Evolutionary conservation across 2,113 vertebrate genomes (phyloP).

Genomic region (human (Homo sapiens)): DNA sequence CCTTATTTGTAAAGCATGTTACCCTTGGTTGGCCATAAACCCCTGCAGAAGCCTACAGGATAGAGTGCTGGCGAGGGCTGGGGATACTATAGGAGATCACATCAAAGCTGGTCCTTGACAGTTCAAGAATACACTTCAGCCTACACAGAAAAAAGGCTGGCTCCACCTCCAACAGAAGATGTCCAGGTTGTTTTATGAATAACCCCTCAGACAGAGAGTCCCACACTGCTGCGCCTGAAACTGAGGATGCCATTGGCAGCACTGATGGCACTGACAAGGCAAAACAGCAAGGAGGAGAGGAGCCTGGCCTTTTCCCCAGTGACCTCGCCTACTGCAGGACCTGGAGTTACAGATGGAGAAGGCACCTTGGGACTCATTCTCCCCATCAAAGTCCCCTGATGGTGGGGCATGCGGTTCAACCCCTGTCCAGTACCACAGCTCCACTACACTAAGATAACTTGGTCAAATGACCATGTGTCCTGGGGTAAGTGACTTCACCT

Average conservation of each 20-base stretch:
- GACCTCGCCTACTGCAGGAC: neutral
- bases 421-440: neutral
- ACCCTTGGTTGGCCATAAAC: neutral
- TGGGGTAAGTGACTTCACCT: neutral
- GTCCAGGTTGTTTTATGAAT: neutral
- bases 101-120: neutral
- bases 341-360: neutral
- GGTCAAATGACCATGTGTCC: slow-evolving; percentile 36
- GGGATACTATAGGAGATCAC: neutral
- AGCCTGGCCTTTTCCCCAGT: neutral
- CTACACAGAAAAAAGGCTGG: neutral
- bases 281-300: neutral
- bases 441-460: neutral
- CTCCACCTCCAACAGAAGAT: neutral
- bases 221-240: neutral
- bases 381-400: neutral
- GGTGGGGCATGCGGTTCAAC: neutral
- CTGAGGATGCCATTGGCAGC: neutral
- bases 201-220: neutral
- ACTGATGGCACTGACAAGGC: neutral
- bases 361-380: neutral
- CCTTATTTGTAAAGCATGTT: slow-evolving; percentile 12
- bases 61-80: neutral
- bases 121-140: slow-evolving; percentile 8
- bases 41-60: neutral